Evolutionary conservation across 2,888 invertebrate species (phyloP), one percentile per base, ranked within the genome.

Genomic region (Microctonus hyperodae): DNA sequence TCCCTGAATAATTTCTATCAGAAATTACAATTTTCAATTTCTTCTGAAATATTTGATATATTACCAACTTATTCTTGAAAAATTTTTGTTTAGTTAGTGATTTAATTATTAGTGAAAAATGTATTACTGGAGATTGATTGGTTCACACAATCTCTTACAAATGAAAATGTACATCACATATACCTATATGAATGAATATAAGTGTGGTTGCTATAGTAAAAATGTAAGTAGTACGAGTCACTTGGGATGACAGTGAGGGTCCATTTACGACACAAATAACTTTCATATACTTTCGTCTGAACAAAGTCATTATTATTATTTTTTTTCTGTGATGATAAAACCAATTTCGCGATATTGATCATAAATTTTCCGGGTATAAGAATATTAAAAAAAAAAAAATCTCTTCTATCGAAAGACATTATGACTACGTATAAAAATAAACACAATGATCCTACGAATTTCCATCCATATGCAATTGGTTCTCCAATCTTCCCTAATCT

Each of bases 291-390:
- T 23, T 23, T 1, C 13, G 37, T 33, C 4, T 35, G 40, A 10
- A 25, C 53, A 25, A 22, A 22, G 2, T 6, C 25, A 53, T 25
- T 53, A 4, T 5, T 16, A 4, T 44, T 44, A n/a, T 16, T 7
- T 16, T 7, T 16, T 44, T 16, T 5, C 2, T 44, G 1, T n/a
- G 16, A 37, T 57, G 35, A 35, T 31, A 37, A 16, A 33, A 22
- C 11, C 6, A 37, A 31, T 9, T 53, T 23, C 10, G 37, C 33
- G n/a, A 33, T 53, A 25, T 23, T 60, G 70, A 71, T 70, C 72
- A 71, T 70, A 70, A 73, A 72, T 62, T 71, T 72, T 70, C 65
- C 60, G 20, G 33, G 22, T 31, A 28, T 28, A 37, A 55, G 62
- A 70, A 73, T 72, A 67, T 67, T 69, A 65, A 70, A 56, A 44